Conservation (phyloP, 2,888 invertebrate genomes). For the Petrophora chlorosata region DNA sequence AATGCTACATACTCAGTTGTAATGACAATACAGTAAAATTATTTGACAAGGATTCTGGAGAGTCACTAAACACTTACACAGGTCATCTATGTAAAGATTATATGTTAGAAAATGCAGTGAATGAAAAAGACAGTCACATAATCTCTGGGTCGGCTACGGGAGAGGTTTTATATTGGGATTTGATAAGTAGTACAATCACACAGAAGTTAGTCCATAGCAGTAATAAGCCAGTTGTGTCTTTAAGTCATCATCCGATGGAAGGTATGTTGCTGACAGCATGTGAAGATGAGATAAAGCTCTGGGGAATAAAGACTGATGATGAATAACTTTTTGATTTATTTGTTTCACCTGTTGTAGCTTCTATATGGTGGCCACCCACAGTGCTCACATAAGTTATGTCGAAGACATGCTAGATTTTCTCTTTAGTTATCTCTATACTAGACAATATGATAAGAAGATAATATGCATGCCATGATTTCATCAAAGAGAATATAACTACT, state of each 20-base stretch:
- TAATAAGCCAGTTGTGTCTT: constrained; percentile 89
- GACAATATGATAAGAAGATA: too few relatives aligned
- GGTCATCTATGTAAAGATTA: constrained; percentile 94
- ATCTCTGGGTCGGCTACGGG: constrained; percentile 96
- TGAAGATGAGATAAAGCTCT: constrained; percentile 88
- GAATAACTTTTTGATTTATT: too few relatives aligned
- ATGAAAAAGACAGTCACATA: constrained; percentile 92
- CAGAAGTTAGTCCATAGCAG: constrained; percentile 77
- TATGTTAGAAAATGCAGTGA: constrained; percentile 93
- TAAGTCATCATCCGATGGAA: constrained; percentile 92
- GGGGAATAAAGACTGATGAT: constrained; percentile 76
- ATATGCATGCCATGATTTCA: too few relatives aligned
- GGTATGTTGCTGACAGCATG: constrained; percentile 89
- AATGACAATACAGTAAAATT: constrained; percentile 92
- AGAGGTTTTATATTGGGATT: constrained; percentile 93
- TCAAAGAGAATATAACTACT: too few relatives aligned
- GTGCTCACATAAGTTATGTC: too few relatives aligned
- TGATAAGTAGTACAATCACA: constrained; percentile 86
- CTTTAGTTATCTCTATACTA: too few relatives aligned
- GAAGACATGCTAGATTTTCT: too few relatives aligned
- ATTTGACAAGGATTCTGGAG: constrained; percentile 90
- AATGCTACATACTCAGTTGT: constrained; percentile 94
- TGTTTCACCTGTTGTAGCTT: too few relatives aligned
- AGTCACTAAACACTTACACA: constrained; percentile 85
- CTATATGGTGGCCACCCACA: too few relatives aligned